These are phyloP conservation scores for Euwallacea similis DNA, from an alignment of 1,140 invertebrate genomes.

Conservation along the genomic window DNA sequence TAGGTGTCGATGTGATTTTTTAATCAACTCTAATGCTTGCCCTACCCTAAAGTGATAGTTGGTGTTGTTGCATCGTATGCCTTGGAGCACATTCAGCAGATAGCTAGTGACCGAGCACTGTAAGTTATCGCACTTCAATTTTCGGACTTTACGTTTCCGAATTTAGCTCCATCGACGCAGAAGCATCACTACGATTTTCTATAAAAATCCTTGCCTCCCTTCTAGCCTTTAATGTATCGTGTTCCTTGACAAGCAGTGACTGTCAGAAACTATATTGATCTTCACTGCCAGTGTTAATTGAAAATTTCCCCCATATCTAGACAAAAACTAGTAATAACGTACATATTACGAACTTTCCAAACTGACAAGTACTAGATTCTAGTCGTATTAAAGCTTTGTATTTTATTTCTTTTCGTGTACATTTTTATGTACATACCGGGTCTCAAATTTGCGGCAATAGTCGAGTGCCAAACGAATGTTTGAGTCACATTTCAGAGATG, in stretches of 20 bases:
- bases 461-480: conserved; percentile 1
- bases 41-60: not conserved
- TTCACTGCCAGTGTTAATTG: not conserved
- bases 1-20: conserved; percentile 9
- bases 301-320: conserved; percentile 5
- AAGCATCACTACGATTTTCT: no score
- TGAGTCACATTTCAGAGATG: not conserved
- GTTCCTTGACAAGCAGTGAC: no score
- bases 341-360: conserved; percentile 17
- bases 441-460: not conserved
- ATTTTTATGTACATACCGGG: conserved; percentile 21
- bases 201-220: no score
- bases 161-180: no score
- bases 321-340: not conserved
- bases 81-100: no score
- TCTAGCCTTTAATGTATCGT: no score
- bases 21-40: not conserved
- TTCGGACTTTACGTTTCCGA: no score
- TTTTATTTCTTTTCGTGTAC: conserved; percentile 27
- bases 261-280: not conserved
- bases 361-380: conserved; percentile 44
- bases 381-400: conserved; percentile 42
- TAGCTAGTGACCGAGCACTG: no score
- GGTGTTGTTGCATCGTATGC: not conserved
- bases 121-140: no score